Evolutionary conservation across 2,797 vertebrate species (phyloP).

Genomic region (Silurus aristotelis): DNA sequence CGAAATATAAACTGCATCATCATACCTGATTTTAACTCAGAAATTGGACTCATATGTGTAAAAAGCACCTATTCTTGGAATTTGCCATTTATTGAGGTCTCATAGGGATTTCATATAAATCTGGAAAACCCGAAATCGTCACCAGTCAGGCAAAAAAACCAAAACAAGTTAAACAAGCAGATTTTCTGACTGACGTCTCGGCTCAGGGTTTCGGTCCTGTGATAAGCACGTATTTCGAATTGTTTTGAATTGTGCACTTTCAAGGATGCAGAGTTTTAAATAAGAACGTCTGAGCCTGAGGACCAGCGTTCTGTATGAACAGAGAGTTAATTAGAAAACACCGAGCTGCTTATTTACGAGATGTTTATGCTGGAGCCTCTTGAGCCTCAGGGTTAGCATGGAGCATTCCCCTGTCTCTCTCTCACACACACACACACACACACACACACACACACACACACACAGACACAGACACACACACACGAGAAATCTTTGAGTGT

Average conservation of each 20-base stretch:
- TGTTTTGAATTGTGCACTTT: conserved; percentile 61
- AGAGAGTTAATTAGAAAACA: conserved; percentile 79
- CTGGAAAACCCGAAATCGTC: background rate
- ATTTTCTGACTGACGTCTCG: conserved; percentile 63
- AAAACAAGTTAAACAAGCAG: conserved; percentile 25
- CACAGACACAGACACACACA: conserved; percentile 1
- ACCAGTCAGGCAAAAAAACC: background rate
- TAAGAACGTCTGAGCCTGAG: conserved; percentile 74
- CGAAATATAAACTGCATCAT: background rate
- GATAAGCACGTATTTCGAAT: conserved; percentile 73
- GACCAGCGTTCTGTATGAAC: conserved; percentile 74
- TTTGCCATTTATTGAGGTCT: background rate
- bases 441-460: background rate
- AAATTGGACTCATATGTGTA: background rate
- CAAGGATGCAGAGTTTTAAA: conserved; percentile 75
- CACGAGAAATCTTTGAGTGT: conserved; percentile 6
- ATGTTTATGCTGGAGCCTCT: conserved; percentile 73
- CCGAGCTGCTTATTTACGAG: conserved; percentile 77
- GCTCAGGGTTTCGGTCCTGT: conserved; percentile 62
- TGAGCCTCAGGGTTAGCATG: conserved; percentile 64
- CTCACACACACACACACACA: conserved; percentile 10
- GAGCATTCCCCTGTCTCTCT: background rate
- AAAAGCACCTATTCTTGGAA: background rate
- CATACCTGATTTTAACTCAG: background rate
- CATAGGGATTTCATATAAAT: background rate